phyloP scores from a whole-genome alignment of 2,888 invertebrate genomes.

The Phaonia tiefii region DNA sequence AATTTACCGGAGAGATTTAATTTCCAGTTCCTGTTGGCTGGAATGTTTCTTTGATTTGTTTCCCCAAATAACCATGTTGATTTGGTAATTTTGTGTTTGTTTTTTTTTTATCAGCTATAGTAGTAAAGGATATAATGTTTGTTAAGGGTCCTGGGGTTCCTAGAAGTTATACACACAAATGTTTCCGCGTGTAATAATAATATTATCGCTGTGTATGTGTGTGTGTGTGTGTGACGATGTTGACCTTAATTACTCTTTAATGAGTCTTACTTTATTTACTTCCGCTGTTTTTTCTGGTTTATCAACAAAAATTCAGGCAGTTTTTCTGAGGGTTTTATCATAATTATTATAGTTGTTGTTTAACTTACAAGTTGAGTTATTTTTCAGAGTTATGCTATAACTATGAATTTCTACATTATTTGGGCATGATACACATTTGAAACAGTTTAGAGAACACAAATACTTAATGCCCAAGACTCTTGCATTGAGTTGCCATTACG shows the following conservation, averaged over 20 bases:
- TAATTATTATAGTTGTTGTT: constrained; percentile 7
- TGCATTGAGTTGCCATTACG: too few species aligned
- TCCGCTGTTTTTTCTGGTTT: constrained; percentile 22
- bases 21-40: too few species aligned
- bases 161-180: constrained; percentile 7
- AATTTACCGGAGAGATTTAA: too few species aligned
- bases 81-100: constrained; percentile 11
- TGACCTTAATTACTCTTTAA: constrained; percentile 67
- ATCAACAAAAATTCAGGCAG: constrained; percentile 30
- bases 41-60: too few species aligned
- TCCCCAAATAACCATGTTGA: constrained; percentile 22
- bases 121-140: too few species aligned
- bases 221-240: constrained; percentile 32
- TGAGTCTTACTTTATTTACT: constrained; percentile 58
- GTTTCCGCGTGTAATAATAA: constrained; percentile 54
- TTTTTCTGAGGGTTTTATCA: not conserved
- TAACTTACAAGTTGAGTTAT: too few species aligned
- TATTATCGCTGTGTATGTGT: constrained; percentile 5
- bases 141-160: not conserved
- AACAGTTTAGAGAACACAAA: too few species aligned
- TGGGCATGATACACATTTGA: too few species aligned
- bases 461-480: too few species aligned
- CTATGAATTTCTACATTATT: too few species aligned
- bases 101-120: not conserved
- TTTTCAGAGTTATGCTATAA: too few species aligned